A percentile compares a stretch with the other conserved stretches of the same genome.
These are phyloP conservation scores for Oligia strigilis DNA, from an alignment of 2,888 invertebrate genomes.

Conservation along the genomic window DNA sequence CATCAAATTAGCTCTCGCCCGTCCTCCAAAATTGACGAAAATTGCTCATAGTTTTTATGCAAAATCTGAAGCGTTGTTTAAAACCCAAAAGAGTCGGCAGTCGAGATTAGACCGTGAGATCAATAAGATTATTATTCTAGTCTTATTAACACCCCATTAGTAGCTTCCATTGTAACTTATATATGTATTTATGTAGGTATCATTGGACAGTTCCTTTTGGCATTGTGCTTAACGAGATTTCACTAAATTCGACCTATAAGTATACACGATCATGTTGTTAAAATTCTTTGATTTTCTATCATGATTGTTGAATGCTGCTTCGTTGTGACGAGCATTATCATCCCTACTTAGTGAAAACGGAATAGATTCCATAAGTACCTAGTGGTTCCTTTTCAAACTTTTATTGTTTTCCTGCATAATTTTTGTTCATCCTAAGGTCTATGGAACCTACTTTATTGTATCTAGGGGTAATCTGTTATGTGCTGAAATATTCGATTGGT, in stretches of 20 bases:
- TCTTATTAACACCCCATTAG: too few species aligned
- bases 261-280: not conserved
- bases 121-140: too few species aligned
- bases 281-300: not conserved
- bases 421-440: too few species aligned
- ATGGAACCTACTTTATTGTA: too few species aligned
- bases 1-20: constrained; percentile 34
- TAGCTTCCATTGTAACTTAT: too few species aligned
- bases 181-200: not conserved
- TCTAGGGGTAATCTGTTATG: too few species aligned
- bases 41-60: constrained; percentile 31
- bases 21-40: constrained; percentile 33
- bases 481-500: too few species aligned
- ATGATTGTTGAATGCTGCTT: not conserved
- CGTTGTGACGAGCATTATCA: too few species aligned
- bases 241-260: not conserved
- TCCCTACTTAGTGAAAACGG: too few species aligned
- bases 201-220: not conserved
- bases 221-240: too few species aligned
- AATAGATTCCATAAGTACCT: not conserved
- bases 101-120: not conserved
- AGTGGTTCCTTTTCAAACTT: not conserved
- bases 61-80: not conserved
- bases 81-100: not conserved
- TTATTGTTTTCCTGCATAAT: not conserved